Percentiles rank a stretch among this genome's conserved stretches.
Evolutionary conservation across 2,797 vertebrate species (phyloP).

Genomic region (Propithecus perrieri): DNA sequence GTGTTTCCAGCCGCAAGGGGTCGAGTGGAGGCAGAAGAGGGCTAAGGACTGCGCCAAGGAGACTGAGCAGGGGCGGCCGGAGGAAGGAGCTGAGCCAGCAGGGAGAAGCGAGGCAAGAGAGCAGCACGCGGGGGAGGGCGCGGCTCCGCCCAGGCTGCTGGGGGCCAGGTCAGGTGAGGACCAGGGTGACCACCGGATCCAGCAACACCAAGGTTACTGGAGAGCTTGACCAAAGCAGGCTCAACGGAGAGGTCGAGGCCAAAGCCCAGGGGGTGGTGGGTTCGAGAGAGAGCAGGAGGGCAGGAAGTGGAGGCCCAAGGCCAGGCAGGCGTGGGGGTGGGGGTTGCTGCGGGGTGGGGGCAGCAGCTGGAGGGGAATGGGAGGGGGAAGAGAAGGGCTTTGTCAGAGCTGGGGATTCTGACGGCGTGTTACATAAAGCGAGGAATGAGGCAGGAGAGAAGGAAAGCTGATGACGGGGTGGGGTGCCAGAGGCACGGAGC

Average conservation of each 20-base stretch:
- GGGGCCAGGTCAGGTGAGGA: background rate
- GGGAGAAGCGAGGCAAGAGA: background rate
- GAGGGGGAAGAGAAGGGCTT: background rate
- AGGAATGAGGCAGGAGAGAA: background rate
- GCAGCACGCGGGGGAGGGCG: too few species aligned
- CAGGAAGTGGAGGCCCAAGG: accelerated
- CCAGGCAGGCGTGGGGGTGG: background rate
- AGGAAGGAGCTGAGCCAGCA: background rate
- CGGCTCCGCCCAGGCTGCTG: accelerated
- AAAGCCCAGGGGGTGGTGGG: background rate
- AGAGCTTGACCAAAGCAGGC: background rate
- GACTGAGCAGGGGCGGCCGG: accelerated
- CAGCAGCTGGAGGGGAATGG: background rate
- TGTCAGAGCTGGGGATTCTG: background rate
- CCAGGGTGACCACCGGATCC: accelerated
- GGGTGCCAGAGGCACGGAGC: accelerated
- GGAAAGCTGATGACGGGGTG: accelerated
- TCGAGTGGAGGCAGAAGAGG: background rate
- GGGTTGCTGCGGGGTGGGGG: accelerated
- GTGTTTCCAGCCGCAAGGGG: too few species aligned
- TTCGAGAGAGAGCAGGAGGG: background rate
- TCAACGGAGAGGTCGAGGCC: too few species aligned
- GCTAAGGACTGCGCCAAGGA: background rate
- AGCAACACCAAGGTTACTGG: accelerated
- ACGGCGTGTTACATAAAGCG: conserved; percentile 6